These are phyloP conservation scores for Drosophila fungiperda DNA, from an alignment of 2,888 invertebrate genomes.

Conservation along the genomic window DNA sequence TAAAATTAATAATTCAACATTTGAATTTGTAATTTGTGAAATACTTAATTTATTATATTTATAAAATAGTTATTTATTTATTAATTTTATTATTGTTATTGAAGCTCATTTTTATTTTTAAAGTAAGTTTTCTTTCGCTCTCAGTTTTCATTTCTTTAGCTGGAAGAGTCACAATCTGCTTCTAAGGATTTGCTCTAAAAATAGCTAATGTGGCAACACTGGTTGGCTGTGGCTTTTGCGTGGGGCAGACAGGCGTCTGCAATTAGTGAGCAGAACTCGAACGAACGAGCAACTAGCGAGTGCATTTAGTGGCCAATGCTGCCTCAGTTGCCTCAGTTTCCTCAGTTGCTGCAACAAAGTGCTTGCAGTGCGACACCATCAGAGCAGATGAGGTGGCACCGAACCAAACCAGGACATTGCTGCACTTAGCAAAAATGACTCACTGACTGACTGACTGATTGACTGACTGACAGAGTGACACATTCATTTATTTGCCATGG, in stretches of 20 bases:
- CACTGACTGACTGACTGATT: constrained; percentile 24
- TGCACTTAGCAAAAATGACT: constrained; percentile 27
- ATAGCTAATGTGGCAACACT: constrained; percentile 23
- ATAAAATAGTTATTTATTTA: background rate
- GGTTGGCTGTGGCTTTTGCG: constrained; percentile 6
- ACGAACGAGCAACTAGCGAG: constrained; percentile 42
- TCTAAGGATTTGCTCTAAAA: background rate
- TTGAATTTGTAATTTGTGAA: background rate
- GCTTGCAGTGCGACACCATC: constrained; percentile 47
- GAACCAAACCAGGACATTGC: constrained; percentile 38
- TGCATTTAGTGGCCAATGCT: constrained; percentile 64
- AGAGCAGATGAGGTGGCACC: constrained; percentile 46
- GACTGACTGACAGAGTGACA: constrained; percentile 50
- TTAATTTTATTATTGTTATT: background rate
- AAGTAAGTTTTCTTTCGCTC: background rate
- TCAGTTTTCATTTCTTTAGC: background rate
- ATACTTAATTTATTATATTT: background rate
- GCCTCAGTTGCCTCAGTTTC: constrained; percentile 12
- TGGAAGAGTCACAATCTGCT: too few species aligned
- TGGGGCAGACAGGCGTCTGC: constrained; percentile 60
- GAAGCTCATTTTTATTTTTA: too few species aligned
- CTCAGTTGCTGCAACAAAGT: constrained; percentile 64
- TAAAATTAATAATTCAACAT: background rate
- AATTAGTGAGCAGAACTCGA: constrained; percentile 67
- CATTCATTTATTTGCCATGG: constrained; percentile 52